Evolutionary conservation across 2,888 invertebrate genomes (phyloP), one percentile per base, ranked within the genome.

Genomic region (Eupithecia abbreviata): DNA sequence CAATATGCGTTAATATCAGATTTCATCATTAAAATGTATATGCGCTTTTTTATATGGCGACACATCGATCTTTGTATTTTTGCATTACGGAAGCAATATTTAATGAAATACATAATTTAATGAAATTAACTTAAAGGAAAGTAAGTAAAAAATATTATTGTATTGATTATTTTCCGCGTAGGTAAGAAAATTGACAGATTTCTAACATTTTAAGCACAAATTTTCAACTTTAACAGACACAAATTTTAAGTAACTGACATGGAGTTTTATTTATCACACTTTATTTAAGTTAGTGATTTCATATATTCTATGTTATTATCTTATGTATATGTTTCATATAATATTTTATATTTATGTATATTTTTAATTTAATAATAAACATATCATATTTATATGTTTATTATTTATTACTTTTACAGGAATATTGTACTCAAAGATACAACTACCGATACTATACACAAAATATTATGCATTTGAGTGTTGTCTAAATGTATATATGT

Each of bases 401-500:
- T 30, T 30, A 30, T 62, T 62, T 62, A 30, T 62, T 62, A 62
- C 30, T 73, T 76, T 82, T 82, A 72, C 80, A 82, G 79, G 71
- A 70, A 67, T 47, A 43, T 67, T 30, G 10, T 10, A 12, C 18
- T 10, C 30, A 1, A 62, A 62, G 9, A 58, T 18, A 18, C 62
- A 4, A 62, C 58, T 18, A 62, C 3, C 55, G 41, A 55, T 73
- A 77, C 62, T 75, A 86, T 83, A 79, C 82, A 84, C 79, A 74
- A 72, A 82, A 49, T 87, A 83, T 78, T 89, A 88, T 90, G 90
- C 89, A 49, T 76, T 90, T 72, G 68, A 58, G 72, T 79, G 73
- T 77, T 76, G 74, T 77, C 6, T 71, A 68, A 72, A 74, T 81
- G 79, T 82, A 88, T 89, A 90, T 89, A 85, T 93, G 92, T 93